A percentile compares a stretch with the other conserved stretches of the same genome.
phyloP scores from a whole-genome alignment of 2,797 vertebrate species.

The Pipistrellus kuhlii region DNA sequence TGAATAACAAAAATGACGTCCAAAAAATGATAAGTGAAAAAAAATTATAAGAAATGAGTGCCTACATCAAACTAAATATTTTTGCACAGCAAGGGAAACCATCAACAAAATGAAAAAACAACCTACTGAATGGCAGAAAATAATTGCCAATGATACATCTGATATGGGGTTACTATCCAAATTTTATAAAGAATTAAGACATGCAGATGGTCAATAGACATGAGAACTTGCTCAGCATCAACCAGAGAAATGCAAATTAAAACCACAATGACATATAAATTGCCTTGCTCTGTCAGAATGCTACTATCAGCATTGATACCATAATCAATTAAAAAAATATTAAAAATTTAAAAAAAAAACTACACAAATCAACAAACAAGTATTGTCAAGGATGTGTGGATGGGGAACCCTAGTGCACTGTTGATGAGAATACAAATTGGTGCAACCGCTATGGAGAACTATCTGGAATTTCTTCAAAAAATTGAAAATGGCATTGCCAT shows the following conservation, averaged over 20 bases:
- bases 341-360: too few relatives aligned
- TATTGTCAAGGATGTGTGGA: neutral
- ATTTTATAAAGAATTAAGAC: neutral
- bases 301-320: neutral
- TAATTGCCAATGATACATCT: neutral
- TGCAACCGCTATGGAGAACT: neutral
- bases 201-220: neutral
- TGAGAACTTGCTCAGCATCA: neutral
- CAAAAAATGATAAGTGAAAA: neutral
- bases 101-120: neutral
- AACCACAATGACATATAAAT: neutral
- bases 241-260: neutral
- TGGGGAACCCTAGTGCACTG: neutral
- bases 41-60: conserved; percentile 34
- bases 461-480: neutral
- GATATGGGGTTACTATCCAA: neutral
- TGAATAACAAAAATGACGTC: neutral
- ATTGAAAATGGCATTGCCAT: neutral
- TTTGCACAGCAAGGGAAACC: neutral
- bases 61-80: neutral
- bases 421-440: neutral
- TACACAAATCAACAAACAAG: neutral
- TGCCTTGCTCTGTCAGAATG: neutral
- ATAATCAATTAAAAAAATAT: too few relatives aligned
- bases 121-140: neutral